Percentiles rank a stretch among this genome's conserved stretches.
Evolutionary conservation across 1,140 invertebrate species (phyloP).

Genomic region (Colletes latitarsis): DNA sequence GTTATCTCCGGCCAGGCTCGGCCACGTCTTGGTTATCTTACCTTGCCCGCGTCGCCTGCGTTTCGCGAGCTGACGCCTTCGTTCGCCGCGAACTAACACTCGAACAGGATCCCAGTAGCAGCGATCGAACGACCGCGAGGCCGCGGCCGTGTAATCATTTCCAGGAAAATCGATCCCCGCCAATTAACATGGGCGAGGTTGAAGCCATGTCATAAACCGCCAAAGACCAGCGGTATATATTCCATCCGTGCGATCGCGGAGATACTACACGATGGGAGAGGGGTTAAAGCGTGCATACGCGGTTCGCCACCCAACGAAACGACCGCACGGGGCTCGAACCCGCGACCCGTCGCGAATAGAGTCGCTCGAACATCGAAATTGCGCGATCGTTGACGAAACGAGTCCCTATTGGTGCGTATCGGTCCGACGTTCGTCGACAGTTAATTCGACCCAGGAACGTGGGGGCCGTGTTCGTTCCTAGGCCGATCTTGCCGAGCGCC

Average conservation of each 20-base stretch:
- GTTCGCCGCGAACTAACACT: background rate
- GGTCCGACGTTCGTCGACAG: conserved; percentile 13
- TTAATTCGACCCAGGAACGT: conserved; percentile 29
- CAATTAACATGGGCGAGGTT: conserved; percentile 55
- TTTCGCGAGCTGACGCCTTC: background rate
- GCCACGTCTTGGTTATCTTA: background rate
- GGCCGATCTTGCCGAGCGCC: conserved; percentile 62
- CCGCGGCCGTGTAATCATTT: conserved; percentile 45
- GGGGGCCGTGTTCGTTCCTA: conserved; percentile 47
- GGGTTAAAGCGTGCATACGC: background rate
- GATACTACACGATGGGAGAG: background rate
- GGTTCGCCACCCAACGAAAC: conserved; percentile 12
- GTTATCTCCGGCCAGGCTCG: background rate
- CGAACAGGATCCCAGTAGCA: conserved; percentile 14
- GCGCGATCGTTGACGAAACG: conserved; percentile 9
- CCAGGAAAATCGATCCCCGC: conserved; percentile 39
- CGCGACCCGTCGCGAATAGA: background rate
- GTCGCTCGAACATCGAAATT: background rate
- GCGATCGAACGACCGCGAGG: conserved; percentile 43
- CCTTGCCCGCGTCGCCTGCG: background rate
- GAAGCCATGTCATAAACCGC: conserved; percentile 17
- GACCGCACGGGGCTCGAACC: background rate
- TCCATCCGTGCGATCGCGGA: background rate
- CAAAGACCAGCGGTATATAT: background rate
- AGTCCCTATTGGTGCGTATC: background rate